These are phyloP conservation scores for Hemiscyllium ocellatum DNA, from an alignment of 2,113 vertebrate species.

Conservation along the genomic window DNA sequence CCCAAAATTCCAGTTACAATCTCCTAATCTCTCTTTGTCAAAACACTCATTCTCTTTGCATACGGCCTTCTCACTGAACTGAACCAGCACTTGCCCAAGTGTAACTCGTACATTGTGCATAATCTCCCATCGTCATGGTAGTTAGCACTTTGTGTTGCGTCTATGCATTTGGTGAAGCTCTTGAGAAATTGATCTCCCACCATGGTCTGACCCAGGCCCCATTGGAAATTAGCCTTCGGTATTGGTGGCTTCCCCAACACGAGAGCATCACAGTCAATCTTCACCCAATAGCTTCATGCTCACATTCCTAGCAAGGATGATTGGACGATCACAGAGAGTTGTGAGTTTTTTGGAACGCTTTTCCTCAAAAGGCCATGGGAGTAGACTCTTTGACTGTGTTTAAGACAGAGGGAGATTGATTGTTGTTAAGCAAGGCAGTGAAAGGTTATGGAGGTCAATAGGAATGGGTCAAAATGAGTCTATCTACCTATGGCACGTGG, in stretches of 20 bases:
- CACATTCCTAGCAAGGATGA: conserved; percentile 3
- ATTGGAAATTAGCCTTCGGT: not conserved
- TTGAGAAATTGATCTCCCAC: not conserved
- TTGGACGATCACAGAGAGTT: no score
- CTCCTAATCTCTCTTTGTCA: not conserved
- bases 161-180: not conserved
- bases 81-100: not conserved
- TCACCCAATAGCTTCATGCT: not conserved
- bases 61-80: not conserved
- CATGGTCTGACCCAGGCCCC: not conserved
- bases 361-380: no score
- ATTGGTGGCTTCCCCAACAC: not conserved
- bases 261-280: not conserved
- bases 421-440: no score
- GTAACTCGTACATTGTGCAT: not conserved
- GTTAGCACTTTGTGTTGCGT: not conserved
- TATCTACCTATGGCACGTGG: no score
- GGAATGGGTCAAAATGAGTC: no score
- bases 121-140: not conserved
- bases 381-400: no score
- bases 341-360: no score
- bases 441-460: no score
- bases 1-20: not conserved
- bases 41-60: not conserved
- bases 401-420: no score